These are phyloP conservation scores for Brachionus calyciflorus DNA, from an alignment of 1,140 invertebrate species.

Conservation along the genomic window DNA sequence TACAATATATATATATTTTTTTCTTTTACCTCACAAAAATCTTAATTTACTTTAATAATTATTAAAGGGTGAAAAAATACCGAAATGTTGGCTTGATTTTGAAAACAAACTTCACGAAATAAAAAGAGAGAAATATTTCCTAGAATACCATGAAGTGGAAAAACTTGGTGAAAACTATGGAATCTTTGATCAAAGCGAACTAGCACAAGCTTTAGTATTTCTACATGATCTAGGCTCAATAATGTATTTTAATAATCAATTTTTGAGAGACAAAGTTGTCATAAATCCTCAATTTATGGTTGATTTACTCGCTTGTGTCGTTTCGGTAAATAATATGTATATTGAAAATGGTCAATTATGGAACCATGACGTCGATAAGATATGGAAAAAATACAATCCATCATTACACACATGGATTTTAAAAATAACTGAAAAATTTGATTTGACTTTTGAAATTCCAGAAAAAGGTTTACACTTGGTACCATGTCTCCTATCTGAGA, in stretches of 20 bases:
- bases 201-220: conserved; percentile 55
- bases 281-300: conserved; percentile 61
- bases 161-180: conserved; percentile 2
- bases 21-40: too few species aligned
- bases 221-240: conserved; percentile 58
- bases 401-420: conserved; percentile 57
- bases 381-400: conserved; percentile 54
- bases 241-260: conserved; percentile 58
- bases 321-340: conserved; percentile 55
- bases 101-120: conserved; percentile 50
- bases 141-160: neutral
- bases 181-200: conserved; percentile 48
- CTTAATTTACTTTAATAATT: conserved; percentile 51
- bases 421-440: conserved; percentile 59
- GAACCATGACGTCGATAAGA: conserved; percentile 52
- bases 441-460: conserved; percentile 54
- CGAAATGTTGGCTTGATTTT: conserved; percentile 55
- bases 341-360: conserved; percentile 56
- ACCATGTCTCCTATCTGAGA: conserved; percentile 55
- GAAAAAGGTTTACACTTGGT: conserved; percentile 56
- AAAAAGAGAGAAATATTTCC: conserved; percentile 38
- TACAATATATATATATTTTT: too few species aligned
- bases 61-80: conserved; percentile 58
- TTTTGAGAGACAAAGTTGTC: conserved; percentile 54
- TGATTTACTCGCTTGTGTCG: conserved; percentile 59